phyloP scores from a whole-genome alignment of 2,797 vertebrate species.

The Taenioides sp. region DNA sequence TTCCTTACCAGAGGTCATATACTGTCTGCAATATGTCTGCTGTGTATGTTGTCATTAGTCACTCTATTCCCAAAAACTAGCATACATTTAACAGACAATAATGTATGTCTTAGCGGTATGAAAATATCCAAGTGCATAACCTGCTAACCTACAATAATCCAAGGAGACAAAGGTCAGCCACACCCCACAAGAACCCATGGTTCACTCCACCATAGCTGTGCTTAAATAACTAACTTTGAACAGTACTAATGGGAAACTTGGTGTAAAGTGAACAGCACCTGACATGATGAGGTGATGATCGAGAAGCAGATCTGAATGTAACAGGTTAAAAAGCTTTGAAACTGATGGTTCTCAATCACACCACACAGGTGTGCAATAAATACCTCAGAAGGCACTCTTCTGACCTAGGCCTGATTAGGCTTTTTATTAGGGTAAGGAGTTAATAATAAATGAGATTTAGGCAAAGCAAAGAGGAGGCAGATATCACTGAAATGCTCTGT shows the following conservation, averaged over 20 bases:
- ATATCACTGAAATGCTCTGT: neutral
- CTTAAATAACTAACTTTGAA: neutral
- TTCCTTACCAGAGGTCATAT: too few relatives aligned
- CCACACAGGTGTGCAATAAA: conserved; percentile 73
- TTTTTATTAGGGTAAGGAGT: conserved; percentile 66
- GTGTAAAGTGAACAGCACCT: neutral
- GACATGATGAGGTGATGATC: neutral
- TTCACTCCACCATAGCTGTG: neutral
- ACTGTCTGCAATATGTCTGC: too few relatives aligned
- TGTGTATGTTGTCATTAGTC: too few relatives aligned
- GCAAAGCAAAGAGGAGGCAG: conserved; percentile 43
- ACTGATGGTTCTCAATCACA: conserved; percentile 51
- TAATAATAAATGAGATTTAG: conserved; percentile 57
- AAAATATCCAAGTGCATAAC: conserved; percentile 23
- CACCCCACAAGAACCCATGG: conserved; percentile 6
- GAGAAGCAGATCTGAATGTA: conserved; percentile 32
- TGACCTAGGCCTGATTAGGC: conserved; percentile 60
- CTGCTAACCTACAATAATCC: conserved; percentile 30
- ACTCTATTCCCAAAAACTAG: too few relatives aligned
- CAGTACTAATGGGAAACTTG: neutral
- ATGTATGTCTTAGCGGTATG: conserved; percentile 1
- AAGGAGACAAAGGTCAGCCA: conserved; percentile 23
- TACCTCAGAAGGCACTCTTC: conserved; percentile 68
- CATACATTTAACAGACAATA: too few relatives aligned
- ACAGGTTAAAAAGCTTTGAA: conserved; percentile 59